Conservation (phyloP, 2,113 vertebrate species). For the Rhizomys pruinosus region DNA sequence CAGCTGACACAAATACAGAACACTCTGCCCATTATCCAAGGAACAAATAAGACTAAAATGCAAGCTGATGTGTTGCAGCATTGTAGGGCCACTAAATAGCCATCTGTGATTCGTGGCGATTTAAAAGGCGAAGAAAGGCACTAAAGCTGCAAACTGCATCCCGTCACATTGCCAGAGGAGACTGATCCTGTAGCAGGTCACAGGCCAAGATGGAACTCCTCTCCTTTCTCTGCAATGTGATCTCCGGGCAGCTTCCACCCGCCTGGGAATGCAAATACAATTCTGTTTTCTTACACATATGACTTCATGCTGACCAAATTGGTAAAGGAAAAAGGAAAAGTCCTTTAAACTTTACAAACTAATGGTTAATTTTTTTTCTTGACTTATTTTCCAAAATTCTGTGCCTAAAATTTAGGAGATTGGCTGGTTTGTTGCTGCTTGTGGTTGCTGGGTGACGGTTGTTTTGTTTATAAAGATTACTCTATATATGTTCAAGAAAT, state of each 20-base stretch:
- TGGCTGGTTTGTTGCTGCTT: slow-evolving; percentile 73
- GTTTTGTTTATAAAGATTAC: slow-evolving; percentile 81
- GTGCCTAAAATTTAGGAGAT: slow-evolving; percentile 78
- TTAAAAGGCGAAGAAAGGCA: slow-evolving; percentile 99
- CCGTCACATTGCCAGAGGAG: slow-evolving; percentile 93
- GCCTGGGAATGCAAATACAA: slow-evolving; percentile 78
- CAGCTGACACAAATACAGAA: slow-evolving; percentile 88
- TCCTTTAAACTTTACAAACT: slow-evolving; percentile 77
- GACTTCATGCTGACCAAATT: slow-evolving; percentile 78
- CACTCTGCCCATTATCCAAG: slow-evolving; percentile 88
- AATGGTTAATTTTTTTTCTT: slow-evolving; percentile 40
- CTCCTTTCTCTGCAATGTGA: slow-evolving; percentile 85
- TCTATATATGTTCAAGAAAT: slow-evolving; percentile 79
- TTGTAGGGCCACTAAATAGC: slow-evolving; percentile 99
- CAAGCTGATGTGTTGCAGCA: slow-evolving; percentile 99
- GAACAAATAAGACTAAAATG: slow-evolving; percentile 91
- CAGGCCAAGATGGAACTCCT: slow-evolving; percentile 84
- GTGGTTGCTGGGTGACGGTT: slow-evolving; percentile 70
- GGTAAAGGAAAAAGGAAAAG: slow-evolving; percentile 71
- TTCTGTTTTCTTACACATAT: slow-evolving; percentile 81
- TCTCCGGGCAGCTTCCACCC: slow-evolving; percentile 79
- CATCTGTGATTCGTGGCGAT: slow-evolving; percentile 98
- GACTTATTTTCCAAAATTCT: slow-evolving; percentile 48
- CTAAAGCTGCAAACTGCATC: slow-evolving; percentile 95
- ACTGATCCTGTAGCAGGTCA: slow-evolving; percentile 87